Base-by-base conservation (phyloP, 2,797 vertebrate genomes). In the Aphelocoma californica region DNA sequence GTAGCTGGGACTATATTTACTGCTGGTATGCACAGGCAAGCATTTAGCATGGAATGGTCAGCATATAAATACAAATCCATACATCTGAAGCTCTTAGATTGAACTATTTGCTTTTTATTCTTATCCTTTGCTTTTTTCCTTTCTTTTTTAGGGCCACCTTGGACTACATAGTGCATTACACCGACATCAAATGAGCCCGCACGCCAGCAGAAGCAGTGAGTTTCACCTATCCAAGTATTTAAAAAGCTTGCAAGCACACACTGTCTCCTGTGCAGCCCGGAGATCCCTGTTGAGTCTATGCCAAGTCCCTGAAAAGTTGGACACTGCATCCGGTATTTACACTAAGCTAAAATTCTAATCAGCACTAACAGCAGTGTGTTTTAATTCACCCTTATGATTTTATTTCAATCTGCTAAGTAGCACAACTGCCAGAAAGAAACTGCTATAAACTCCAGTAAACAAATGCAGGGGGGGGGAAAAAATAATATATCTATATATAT, bases 351-450 rank as follows among this genome's bases (percentile, higher is more conserved):
- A 98, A 98, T 98, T 98, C 98, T 98, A 98, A 98, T 98, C 98
- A 98, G 97, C 96, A 97, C 97, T 97, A 97, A 97, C 97, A 98
- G 97, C 97, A 98, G 97, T 98, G 98, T 98, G 98, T 98, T 98
- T 98, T 98, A 98, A 98, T 98, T 98, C 97, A 97, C 97, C 97
- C 97, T 98, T 98, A 98, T 97, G 98, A 98, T 98, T 98, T 98
- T 98, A 98, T 98, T 98, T 98, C 98, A 98, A 98, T 98, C 97
- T 98, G 97, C 97, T 98, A 97, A 98, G 97, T 94, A 98, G 97
- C 97, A 98, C 97, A 97, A 98, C 98, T 98, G 98, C 98, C 98
- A 98, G 97, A 97, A 98, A 98, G 97, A 97, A 98, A 98, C 97
- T 98, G 97, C 98, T 98, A 97, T 97, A 98, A 98, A 98, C 97